Evolutionary conservation across 1,140 invertebrate genomes (phyloP).

Genomic region (Solenopsis fugax): DNA sequence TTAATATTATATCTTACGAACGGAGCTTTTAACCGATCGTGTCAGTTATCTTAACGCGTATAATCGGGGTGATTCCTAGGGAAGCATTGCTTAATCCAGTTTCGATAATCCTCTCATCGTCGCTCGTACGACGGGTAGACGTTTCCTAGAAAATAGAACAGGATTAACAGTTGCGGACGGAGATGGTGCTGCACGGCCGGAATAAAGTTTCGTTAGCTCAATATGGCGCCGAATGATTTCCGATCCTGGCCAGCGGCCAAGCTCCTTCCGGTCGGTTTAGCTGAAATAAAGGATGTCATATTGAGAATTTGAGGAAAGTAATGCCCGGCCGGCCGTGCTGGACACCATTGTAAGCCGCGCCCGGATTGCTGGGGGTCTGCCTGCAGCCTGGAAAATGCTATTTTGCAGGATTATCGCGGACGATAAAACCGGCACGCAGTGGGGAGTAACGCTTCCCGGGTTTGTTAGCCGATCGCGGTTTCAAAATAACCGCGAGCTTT

Average conservation of each 20-base stretch:
- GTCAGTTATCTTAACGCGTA: constrained; percentile 64
- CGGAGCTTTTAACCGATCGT: not conserved
- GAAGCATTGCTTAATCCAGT: constrained; percentile 71
- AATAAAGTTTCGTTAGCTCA: constrained; percentile 80
- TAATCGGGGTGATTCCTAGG: constrained; percentile 50
- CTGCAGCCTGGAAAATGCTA: constrained; percentile 43
- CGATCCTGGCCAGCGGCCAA: constrained; percentile 77
- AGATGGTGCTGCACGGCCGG: constrained; percentile 48
- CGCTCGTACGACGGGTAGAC: constrained; percentile 35
- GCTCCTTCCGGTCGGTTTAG: constrained; percentile 76
- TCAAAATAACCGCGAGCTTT: constrained; percentile 73
- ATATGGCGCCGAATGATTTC: constrained; percentile 80
- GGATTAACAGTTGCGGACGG: constrained; percentile 63
- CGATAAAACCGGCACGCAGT: constrained; percentile 68
- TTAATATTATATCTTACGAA: not conserved
- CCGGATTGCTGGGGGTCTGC: constrained; percentile 34
- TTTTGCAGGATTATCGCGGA: constrained; percentile 71
- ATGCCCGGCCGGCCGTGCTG: constrained; percentile 48
- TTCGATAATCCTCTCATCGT: constrained; percentile 73
- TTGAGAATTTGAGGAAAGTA: constrained; percentile 78
- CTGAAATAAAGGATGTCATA: constrained; percentile 81
- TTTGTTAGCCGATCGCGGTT: constrained; percentile 70
- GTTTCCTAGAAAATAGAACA: constrained; percentile 39
- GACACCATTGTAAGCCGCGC: constrained; percentile 58
- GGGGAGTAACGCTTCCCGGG: constrained; percentile 61